These are phyloP conservation scores for Parapristionchus giblindavisi DNA, from an alignment of 2,888 invertebrate genomes.

Conservation along the genomic window DNA sequence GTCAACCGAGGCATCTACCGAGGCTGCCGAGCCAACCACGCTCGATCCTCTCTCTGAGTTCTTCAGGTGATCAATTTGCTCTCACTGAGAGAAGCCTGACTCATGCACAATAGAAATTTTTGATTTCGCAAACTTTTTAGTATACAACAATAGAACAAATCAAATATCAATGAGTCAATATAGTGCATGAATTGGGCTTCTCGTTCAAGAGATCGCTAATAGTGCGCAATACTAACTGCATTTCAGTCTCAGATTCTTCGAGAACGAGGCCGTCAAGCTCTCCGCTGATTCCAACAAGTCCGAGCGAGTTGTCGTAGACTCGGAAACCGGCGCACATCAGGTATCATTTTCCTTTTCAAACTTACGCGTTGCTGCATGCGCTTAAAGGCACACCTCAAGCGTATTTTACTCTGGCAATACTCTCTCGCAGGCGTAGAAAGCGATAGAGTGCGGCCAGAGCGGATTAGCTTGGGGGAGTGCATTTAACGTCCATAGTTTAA, in stretches of 20 bases:
- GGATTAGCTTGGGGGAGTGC: too few relatives aligned
- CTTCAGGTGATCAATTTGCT: slow-evolving; percentile 26
- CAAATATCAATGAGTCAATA: neutral
- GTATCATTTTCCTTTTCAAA: neutral
- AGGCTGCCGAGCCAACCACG: slow-evolving; percentile 7
- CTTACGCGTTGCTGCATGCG: neutral
- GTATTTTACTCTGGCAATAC: neutral
- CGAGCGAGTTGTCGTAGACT: slow-evolving; percentile 31
- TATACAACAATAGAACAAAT: neutral
- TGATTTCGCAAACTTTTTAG: neutral
- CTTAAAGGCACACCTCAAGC: neutral
- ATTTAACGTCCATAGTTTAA: too few relatives aligned
- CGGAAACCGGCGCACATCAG: slow-evolving; percentile 16
- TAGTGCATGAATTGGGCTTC: neutral
- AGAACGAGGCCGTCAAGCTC: slow-evolving; percentile 36
- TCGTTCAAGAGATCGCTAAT: neutral
- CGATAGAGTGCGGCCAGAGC: too few relatives aligned
- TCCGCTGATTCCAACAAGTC: neutral
- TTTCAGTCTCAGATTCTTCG: slow-evolving; percentile 35
- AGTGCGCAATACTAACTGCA: neutral
- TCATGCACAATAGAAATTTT: neutral
- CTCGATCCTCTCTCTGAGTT: slow-evolving; percentile 24
- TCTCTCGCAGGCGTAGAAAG: too few relatives aligned
- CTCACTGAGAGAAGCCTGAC: neutral
- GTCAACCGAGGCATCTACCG: too few relatives aligned